phyloP scores from a whole-genome alignment of 1,140 invertebrate species.

The Drosophila ironensis region DNA sequence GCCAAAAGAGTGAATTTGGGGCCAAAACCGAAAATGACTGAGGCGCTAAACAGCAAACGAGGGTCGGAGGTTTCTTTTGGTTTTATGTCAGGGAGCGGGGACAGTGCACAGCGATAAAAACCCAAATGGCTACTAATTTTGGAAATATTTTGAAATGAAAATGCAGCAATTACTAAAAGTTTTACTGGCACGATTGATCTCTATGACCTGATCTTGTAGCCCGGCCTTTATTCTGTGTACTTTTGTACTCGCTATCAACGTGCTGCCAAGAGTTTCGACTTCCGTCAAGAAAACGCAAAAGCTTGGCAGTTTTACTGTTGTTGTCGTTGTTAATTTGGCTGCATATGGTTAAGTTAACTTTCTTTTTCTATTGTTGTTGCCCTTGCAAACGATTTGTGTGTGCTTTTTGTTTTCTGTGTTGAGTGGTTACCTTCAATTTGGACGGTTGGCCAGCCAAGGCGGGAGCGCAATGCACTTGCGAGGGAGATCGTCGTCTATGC shows the following conservation, averaged over 20 bases:
- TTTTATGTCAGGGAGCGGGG: constrained; percentile 8
- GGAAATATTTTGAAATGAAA: background rate
- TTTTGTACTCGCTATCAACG: constrained; percentile 6
- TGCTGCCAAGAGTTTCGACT: constrained; percentile 51
- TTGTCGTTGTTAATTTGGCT: constrained; percentile 34
- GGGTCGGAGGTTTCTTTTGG: constrained; percentile 26
- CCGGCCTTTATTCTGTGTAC: too few relatives aligned
- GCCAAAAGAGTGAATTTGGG: constrained; percentile 56
- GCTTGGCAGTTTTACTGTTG: constrained; percentile 34
- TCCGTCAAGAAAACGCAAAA: constrained; percentile 71
- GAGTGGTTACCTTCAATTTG: constrained; percentile 21
- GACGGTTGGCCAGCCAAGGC: constrained; percentile 7
- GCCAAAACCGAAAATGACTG: constrained; percentile 46
- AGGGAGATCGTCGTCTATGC: constrained; percentile 25
- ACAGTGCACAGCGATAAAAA: constrained; percentile 5
- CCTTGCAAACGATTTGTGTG: constrained; percentile 30
- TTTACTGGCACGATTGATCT: too few relatives aligned
- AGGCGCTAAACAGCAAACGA: constrained; percentile 15
- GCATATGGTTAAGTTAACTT: constrained; percentile 65
- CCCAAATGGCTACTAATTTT: too few relatives aligned
- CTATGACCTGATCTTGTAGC: too few relatives aligned
- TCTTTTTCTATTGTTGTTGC: constrained; percentile 69
- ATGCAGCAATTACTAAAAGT: too few relatives aligned
- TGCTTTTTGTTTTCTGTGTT: background rate
- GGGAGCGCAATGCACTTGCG: constrained; percentile 61